A percentile compares a stretch with the other conserved stretches of the same genome.
phyloP scores from a whole-genome alignment of 2,888 invertebrate species.

The Autographa gamma region DNA sequence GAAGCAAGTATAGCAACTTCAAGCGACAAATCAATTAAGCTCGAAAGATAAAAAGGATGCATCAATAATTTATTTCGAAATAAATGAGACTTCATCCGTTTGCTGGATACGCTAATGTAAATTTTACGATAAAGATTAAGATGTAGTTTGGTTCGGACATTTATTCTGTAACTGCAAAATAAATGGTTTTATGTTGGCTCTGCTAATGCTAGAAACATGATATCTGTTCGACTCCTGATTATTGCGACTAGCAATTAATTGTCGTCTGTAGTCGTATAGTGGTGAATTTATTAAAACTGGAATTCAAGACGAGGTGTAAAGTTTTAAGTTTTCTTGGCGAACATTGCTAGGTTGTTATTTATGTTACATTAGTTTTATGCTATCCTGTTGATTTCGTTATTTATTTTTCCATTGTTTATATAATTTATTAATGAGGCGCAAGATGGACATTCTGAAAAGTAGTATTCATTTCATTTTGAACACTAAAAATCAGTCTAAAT shows the following conservation, averaged over 20 bases:
- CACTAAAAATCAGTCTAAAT: too few species aligned
- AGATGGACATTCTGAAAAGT: too few species aligned
- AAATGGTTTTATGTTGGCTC: conserved; percentile 41
- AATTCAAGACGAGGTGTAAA: conserved; percentile 22
- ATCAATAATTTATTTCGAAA: conserved; percentile 79
- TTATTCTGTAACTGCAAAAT: conserved; percentile 47
- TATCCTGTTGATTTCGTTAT: too few species aligned
- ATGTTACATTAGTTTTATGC: neutral
- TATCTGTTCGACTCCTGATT: conserved; percentile 33
- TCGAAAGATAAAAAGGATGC: conserved; percentile 83
- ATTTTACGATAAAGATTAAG: conserved; percentile 64
- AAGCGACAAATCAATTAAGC: conserved; percentile 87
- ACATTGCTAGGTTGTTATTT: neutral
- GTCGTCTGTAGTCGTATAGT: conserved; percentile 30
- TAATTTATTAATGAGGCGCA: too few species aligned
- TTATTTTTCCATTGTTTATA: too few species aligned
- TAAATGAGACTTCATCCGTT: conserved; percentile 65
- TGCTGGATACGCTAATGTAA: conserved; percentile 68
- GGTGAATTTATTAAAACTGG: conserved; percentile 44
- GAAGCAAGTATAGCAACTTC: conserved; percentile 80
- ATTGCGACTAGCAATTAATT: conserved; percentile 43
- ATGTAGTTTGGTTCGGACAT: conserved; percentile 48
- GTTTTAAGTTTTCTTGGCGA: neutral
- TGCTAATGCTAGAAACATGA: conserved; percentile 43
- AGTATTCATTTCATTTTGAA: too few species aligned